Evolutionary conservation across 2,113 vertebrate species (phyloP), one percentile per base, ranked within the genome.

Genomic region (Nipponia nippon): DNA sequence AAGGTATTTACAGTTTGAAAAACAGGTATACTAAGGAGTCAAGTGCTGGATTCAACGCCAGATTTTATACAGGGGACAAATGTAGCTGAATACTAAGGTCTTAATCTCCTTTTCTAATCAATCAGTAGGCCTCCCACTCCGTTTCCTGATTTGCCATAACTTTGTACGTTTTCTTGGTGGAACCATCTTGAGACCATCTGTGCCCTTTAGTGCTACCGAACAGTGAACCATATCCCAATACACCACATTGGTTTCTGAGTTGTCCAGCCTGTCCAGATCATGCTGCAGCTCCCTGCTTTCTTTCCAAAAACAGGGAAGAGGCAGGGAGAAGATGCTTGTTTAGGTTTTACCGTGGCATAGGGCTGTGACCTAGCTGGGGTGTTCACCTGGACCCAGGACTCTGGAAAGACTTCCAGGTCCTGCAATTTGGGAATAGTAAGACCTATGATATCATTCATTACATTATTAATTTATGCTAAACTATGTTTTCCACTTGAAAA

Each of bases 1-100:
- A 90, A 85, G 30, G 53, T 40, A 96, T 83, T 80, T 85, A 63
- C 29, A 87, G 36, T 88, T 88, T 93, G 82, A 82, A 94, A 96
- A 83, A 36, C 58, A 58, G 30, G 62, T 56, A 83, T 46, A 61
- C 34, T 72, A 70, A 87, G 25, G 61, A 89, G 17, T 55, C 23
- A 58, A 67, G 44, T 21, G 18, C 52, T 71, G 30, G 20, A 87
- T 73, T 90, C 56, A 65, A 20, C 62, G 71, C 67, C 63, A 89
- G 52, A 72, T 84, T 76, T 88, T 32, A 62, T 61, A 47, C 17
- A 76, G 34, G 27, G 58, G 32, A 73, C 21, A 85, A 58, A 2
- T 5, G 6, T 16, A 83, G 46, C 12, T 23, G 91, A 79, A 27
- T 36, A 55, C 27, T 63, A 83, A 76, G 21, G 36, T 92, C 70